A percentile compares a stretch with the other conserved stretches of the same genome.
Evolutionary conservation across 2,113 vertebrate species (phyloP).

Genomic region (Corythornis cristatus): DNA sequence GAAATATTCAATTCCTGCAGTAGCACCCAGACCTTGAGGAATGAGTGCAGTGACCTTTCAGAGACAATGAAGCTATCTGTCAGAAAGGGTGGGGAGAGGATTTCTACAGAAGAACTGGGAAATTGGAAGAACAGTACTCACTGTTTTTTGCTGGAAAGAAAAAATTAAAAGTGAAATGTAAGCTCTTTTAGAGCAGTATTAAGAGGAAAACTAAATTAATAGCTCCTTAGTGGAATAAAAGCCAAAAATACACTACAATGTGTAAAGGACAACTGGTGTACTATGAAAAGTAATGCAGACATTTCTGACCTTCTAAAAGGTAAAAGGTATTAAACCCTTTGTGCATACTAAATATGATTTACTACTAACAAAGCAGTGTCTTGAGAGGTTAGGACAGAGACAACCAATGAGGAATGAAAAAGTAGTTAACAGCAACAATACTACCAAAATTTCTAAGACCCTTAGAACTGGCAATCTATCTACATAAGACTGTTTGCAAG

Average conservation of each 20-base stretch:
- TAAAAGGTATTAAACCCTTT: not conserved
- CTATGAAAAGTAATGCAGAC: not conserved
- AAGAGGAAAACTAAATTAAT: not conserved
- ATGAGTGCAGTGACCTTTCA: not conserved
- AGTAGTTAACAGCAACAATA: not conserved
- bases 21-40: slow-evolving; percentile 35
- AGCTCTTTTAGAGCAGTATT: not conserved
- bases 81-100: not conserved
- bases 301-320: not conserved
- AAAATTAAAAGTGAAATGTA: not conserved
- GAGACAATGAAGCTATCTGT: not conserved
- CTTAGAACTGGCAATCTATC: not conserved
- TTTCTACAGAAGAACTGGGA: not conserved
- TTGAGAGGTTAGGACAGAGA: not conserved
- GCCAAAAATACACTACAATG: not conserved
- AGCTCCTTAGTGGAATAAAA: not conserved
- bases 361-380: not conserved
- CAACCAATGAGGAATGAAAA: not conserved
- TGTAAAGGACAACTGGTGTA: not conserved
- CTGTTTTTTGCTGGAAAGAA: not conserved
- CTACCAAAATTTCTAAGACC: not conserved
- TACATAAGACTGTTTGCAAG: not conserved
- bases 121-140: not conserved
- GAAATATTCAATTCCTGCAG: slow-evolving; percentile 30
- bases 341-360: not conserved